Evolutionary conservation across 2,888 invertebrate species (phyloP).

Genomic region (Lamellibrachia columna): DNA sequence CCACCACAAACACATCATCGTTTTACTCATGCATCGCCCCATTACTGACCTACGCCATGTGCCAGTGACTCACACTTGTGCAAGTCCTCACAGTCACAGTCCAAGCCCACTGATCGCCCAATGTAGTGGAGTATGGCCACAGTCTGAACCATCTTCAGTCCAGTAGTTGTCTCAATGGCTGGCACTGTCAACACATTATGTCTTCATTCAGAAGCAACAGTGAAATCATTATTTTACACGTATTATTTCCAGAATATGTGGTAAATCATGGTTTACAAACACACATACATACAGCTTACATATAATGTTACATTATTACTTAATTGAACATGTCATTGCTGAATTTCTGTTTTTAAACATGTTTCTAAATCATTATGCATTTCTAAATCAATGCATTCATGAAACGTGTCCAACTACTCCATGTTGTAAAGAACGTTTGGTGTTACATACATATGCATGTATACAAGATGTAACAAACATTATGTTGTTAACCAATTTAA

Average conservation of each 20-base stretch:
- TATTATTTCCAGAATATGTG: background rate
- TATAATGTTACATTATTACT: no score
- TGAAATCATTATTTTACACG: background rate
- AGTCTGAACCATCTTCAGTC: conserved; percentile 26
- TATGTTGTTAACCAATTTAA: no score
- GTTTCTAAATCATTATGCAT: no score
- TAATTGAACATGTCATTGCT: no score
- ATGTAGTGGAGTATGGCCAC: conserved; percentile 32
- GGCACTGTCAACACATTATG: conserved; percentile 29
- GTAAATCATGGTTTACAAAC: no score
- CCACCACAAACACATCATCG: background rate
- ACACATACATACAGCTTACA: no score
- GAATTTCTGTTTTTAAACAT: no score
- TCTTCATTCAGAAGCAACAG: background rate
- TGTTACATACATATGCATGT: background rate
- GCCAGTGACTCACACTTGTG: conserved; percentile 30
- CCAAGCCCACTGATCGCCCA: conserved; percentile 30
- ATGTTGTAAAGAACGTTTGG: background rate
- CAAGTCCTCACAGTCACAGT: conserved; percentile 36
- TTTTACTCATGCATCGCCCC: background rate
- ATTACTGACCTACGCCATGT: conserved; percentile 28
- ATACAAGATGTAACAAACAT: no score
- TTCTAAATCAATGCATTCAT: no score
- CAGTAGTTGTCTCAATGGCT: conserved; percentile 29
- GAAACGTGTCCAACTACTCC: no score